Conservation (phyloP, 2,113 vertebrate species). For the Lepus americanus region DNA sequence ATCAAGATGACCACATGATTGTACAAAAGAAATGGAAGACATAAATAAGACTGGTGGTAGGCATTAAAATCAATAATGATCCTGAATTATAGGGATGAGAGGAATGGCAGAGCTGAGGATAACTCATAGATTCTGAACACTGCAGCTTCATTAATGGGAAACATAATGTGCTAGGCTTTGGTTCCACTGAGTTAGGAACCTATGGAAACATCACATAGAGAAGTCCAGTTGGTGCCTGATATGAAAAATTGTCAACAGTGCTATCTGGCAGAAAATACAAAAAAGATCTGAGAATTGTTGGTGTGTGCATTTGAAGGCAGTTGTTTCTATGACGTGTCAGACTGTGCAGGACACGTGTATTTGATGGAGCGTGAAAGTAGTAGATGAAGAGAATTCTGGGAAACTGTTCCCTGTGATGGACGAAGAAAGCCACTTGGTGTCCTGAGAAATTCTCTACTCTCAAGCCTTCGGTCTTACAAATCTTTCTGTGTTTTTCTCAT, state of each 20-base stretch:
- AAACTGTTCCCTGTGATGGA: neutral
- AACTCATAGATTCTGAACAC: neutral
- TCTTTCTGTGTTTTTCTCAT: neutral
- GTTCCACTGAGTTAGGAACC: neutral
- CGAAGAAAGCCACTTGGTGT: fast-evolving
- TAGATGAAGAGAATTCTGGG: neutral
- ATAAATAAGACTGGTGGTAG: neutral
- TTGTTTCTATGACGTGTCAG: neutral
- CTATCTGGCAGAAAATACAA: neutral
- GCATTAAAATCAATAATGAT: neutral
- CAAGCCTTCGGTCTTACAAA: neutral
- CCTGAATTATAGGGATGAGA: neutral
- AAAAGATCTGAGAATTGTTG: neutral
- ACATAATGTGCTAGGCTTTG: neutral
- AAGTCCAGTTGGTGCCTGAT: neutral
- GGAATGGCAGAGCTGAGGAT: neutral
- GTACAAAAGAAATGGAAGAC: neutral
- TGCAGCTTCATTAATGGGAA: no score
- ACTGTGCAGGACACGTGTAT: neutral
- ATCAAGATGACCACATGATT: neutral
- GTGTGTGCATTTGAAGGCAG: neutral
- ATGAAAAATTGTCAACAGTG: neutral
- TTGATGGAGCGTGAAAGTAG: neutral
- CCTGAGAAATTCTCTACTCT: neutral
- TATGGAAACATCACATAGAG: neutral